Evolutionary conservation across 2,888 invertebrate genomes (phyloP), one percentile per base, ranked within the genome.

Genomic region (Slavum lentiscoides): DNA sequence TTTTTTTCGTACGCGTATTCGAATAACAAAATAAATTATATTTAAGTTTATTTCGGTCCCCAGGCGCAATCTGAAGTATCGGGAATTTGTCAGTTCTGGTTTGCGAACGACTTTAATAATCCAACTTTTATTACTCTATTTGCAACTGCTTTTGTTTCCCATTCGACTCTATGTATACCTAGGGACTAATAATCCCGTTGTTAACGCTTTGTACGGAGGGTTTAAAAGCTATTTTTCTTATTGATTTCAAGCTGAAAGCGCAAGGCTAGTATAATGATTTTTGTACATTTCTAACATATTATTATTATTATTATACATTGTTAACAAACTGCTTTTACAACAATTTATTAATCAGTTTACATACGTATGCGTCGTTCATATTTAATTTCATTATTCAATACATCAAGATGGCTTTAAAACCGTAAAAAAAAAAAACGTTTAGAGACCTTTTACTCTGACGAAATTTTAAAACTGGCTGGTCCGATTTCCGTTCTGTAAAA

Each of bases 141-240:
- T 73, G 61, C 59, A 61, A 61, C 43, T 23, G 59, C n/a, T 74
- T 74, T 30, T 30, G 49, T 73, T 62, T 13, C 23, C 49, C 30
- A 13, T n/a, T 53, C 3, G 30, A 62, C 30, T 37, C n/a, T 30
- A 15, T 49, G 0, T 2, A 55, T n/a, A 9, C n/a, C 30, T n/a
- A 15, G 62, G n/a, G n/a, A n/a, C 23, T 19, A 74, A 74, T 53
- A 23, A 43, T 30, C 19, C 39, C 19, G 7, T 17, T 11, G 59
- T 59, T 19, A 62, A 62, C 43, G 19, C 3, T 19, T 0, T 13
- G 6, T 21, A 49, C 19, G 9, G 11, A 37, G 30, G 49, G 53
- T 62, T 74, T 74, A 53, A 53, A 64, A 37, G 62, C 30, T 74
- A 49, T 74, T 37, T 2, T 30, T 62, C 30, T 64, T 74, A 30